Base-by-base conservation (phyloP, 2,888 invertebrate genomes). In the Erebia palarica region DNA sequence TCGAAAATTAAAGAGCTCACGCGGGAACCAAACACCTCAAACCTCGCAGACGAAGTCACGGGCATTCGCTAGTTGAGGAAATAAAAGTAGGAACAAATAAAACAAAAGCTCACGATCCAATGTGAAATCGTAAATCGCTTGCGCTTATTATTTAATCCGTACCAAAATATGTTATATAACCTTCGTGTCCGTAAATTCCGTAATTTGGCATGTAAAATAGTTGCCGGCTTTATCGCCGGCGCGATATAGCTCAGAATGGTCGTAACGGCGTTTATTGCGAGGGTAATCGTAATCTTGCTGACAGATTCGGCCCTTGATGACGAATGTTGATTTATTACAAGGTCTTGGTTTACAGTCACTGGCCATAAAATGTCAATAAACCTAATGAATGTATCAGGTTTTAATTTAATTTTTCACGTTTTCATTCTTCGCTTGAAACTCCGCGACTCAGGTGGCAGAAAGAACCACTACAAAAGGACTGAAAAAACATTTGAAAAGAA, bases 101-200 rank as follows among this genome's bases (percentile, higher is more conserved):
- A 44, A 44, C 9, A 13, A 13, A 47, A 13, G 11, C 10, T 7
- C 27, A 14, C 13, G 4, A 3, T 27, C 1, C 4, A n/a, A 61
- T 7, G 51, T 53, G 11, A 14, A 59, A 61, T 55, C 42, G 16
- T 13, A 21, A 61, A 53, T 13, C 76, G 81, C 77, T 63, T 44
- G 36, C 75, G 71, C 80, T 77, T 68, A 9, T 77, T 65, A 71
- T 78, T 79, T 82, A 58, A 36, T 59, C 61, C 47, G 27, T 9
- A 55, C 72, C 77, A 83, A 73, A 85, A 85, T 78, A 84, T 87
- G 84, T 86, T 86, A 87, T 63, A 63, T 86, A 86, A 82, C 70
- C 68, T 73, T 72, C 74, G 75, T 74, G 74, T 68, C 70, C 75
- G 75, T 78, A 78, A 77, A 78, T 78, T 75, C 74, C 78, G 77